Base-by-base conservation (phyloP, 2,113 vertebrate species). In the Nettapus auritus region DNA sequence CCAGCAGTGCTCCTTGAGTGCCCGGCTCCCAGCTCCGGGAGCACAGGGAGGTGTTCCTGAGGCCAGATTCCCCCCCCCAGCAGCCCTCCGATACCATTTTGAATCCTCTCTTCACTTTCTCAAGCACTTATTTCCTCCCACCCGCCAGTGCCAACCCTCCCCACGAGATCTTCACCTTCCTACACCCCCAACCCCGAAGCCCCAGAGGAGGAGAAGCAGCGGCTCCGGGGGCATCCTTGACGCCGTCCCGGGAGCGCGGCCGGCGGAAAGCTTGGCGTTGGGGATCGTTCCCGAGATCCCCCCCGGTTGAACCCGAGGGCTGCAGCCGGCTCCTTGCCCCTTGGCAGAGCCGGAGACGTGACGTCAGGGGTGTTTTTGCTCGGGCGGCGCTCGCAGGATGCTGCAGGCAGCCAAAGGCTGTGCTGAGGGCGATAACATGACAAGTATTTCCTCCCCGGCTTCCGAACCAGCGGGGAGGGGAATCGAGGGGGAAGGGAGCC, bases 381-480 rank as follows among this genome's bases (percentile, higher is more conserved):
- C 84, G 33, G 92, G 92, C 84, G 33, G 92, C 74, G 92, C 89
- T 46, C 78, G 53, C 97, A 97, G 96, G 96, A 97, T 97, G 94
- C 94, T 21, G 86, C 81, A 81, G 88, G 89, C 88, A 15, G 95
- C 97, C 96, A 94, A 93, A 93, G 71, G 95, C 96, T 83, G 89
- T 97, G 96, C 95, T 91, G 95, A 75, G 95, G 92, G 94, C 95
- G 95, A 96, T 95, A 96, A 95, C 93, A 87, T 90, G 94, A 95
- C 94, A 96, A 97, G 93, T 94, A 96, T 96, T 97, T 97, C 96
- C 96, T 96, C 93, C 86, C 64, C 8, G 29, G 29, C 94, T 96
- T 96, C 93, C 91, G 87, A 93, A 93, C 26, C 87, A 20, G 87
- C 89, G 34, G 92, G 84, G 87, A 90, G 91, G 89, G 76, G 91